A percentile compares a stretch with the other conserved stretches of the same genome.
These are phyloP conservation scores for Crocallis elinguaria DNA, from an alignment of 2,888 invertebrate genomes.

Conservation along the genomic window DNA sequence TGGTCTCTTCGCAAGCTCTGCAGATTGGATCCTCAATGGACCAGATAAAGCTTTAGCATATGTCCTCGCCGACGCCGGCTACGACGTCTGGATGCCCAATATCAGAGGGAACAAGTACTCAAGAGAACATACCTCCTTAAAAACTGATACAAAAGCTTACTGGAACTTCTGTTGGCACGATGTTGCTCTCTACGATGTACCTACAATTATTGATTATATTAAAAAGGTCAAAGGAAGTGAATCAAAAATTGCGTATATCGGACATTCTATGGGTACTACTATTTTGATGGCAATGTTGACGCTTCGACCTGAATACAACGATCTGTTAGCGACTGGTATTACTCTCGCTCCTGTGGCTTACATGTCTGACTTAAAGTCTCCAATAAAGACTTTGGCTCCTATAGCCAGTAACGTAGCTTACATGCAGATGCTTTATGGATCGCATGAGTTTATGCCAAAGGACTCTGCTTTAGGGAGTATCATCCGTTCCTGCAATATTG, in stretches of 20 bases:
- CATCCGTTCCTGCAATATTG: conserved; percentile 82
- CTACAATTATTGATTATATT: conserved; percentile 90
- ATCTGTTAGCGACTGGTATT: conserved; percentile 86
- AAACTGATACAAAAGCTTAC: conserved; percentile 85
- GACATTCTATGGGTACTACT: conserved; percentile 96
- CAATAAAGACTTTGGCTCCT: conserved; percentile 88
- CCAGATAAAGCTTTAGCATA: conserved; percentile 87
- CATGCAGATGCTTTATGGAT: conserved; percentile 86
- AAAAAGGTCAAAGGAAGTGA: conserved; percentile 56
- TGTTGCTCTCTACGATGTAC: conserved; percentile 94
- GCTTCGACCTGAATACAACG: conserved; percentile 87
- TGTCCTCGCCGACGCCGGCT: conserved; percentile 87
- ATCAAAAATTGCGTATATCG: conserved; percentile 87
- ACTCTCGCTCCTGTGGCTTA: conserved; percentile 89
- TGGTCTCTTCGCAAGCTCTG: conserved; percentile 91
- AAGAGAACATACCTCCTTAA: conserved; percentile 84
- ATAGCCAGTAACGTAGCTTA: conserved; percentile 85
- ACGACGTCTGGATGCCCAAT: conserved; percentile 94
- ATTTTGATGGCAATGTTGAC: conserved; percentile 89
- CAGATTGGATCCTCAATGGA: conserved; percentile 91
- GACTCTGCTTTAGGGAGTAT: conserved; percentile 84
- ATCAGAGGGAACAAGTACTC: conserved; percentile 92
- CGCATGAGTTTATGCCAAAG: conserved; percentile 89
- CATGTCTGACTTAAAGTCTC: conserved; percentile 86
- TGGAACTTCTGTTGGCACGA: conserved; percentile 95